Conservation (phyloP, 2,797 vertebrate genomes). For the Epinephelus coioides region DNA sequence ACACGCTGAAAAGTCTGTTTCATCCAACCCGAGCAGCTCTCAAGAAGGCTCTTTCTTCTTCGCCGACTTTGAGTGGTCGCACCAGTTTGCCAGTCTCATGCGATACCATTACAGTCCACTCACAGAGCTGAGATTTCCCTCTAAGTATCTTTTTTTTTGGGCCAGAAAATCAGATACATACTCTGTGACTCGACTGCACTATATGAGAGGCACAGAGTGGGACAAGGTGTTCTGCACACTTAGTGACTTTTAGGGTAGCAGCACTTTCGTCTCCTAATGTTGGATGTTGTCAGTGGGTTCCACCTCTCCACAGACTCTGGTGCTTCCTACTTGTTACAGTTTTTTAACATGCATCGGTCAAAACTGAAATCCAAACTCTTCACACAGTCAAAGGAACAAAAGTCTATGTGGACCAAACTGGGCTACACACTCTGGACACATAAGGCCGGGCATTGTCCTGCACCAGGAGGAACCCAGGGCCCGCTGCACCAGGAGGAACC, state of each 20-base stretch:
- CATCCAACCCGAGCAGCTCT: conserved; percentile 14
- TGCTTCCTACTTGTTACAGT: no score
- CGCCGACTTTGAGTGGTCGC: neutral
- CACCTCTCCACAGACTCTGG: neutral
- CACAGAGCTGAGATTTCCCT: neutral
- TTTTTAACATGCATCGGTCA: no score
- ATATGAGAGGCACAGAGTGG: neutral
- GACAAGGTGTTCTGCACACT: neutral
- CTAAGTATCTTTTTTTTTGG: no score
- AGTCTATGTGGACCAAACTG: no score
- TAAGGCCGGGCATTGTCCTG: no score
- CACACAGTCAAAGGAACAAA: no score
- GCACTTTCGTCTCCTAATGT: neutral
- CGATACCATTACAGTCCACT: neutral
- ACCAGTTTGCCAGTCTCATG: conserved; percentile 13
- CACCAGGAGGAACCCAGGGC: no score
- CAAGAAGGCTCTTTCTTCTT: conserved; percentile 2
- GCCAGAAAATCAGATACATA: neutral
- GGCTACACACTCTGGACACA: no score
- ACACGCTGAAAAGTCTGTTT: conserved; percentile 32
- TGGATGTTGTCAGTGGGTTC: neutral
- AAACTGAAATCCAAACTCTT: no score
- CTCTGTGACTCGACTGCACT: neutral
- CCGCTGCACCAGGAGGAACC: no score
- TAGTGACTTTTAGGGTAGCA: no score